Evolutionary conservation across 2,113 vertebrate genomes (phyloP).

Genomic region (Ibidorhyncha struthersii): DNA sequence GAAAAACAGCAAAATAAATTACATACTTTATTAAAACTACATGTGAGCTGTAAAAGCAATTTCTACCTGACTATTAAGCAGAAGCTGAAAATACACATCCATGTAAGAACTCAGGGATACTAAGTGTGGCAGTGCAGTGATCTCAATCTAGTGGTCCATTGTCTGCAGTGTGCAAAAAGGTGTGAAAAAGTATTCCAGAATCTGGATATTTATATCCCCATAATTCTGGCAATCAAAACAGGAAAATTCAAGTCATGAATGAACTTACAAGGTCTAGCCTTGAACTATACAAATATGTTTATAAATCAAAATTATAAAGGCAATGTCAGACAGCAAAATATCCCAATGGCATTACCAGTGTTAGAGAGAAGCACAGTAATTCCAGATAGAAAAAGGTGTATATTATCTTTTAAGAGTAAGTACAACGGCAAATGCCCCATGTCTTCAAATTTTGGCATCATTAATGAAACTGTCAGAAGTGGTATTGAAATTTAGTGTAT

Average conservation of each 20-base stretch:
- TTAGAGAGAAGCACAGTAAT: background rate
- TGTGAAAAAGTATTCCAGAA: background rate
- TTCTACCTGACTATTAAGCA: background rate
- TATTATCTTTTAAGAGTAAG: background rate
- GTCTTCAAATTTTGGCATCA: background rate
- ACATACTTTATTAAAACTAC: background rate
- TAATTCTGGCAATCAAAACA: background rate
- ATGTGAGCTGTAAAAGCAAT: background rate
- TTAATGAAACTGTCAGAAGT: background rate
- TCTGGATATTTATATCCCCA: background rate
- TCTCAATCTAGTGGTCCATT: background rate
- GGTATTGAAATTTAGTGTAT: background rate
- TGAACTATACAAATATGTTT: background rate
- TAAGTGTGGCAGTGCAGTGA: background rate
- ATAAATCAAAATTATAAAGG: background rate
- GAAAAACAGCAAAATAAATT: background rate
- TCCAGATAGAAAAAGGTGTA: background rate
- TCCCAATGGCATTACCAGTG: background rate
- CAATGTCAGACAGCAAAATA: background rate
- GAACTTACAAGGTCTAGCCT: background rate
- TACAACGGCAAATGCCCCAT: background rate
- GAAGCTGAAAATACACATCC: background rate
- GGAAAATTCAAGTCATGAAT: background rate
- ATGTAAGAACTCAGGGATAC: background rate
- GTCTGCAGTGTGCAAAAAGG: background rate